Evolutionary conservation across 2,888 invertebrate genomes (phyloP).

Genomic region (Synanthedon vespiformis): DNA sequence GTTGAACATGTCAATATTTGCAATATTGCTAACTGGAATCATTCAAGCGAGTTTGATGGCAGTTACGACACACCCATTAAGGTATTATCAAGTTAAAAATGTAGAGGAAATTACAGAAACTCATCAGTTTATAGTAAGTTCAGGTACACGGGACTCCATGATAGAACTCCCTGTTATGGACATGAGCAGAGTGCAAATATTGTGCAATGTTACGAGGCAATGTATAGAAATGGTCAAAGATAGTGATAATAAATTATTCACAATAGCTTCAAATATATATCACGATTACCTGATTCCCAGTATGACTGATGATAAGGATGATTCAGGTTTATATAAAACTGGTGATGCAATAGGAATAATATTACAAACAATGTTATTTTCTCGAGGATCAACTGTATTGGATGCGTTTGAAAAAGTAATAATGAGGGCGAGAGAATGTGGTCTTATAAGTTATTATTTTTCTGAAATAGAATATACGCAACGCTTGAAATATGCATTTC

Average conservation of each 20-base stretch:
- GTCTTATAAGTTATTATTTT: slow-evolving; percentile 13
- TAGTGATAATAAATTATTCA: slow-evolving; percentile 11
- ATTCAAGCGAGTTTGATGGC: slow-evolving; percentile 21
- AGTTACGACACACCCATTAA: slow-evolving; percentile 17
- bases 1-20: slow-evolving; percentile 14
- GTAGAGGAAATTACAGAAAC: slow-evolving; percentile 8
- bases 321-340: slow-evolving; percentile 12
- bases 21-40: slow-evolving; percentile 20
- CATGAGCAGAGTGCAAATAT: neutral
- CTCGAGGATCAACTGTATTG: slow-evolving; percentile 21
- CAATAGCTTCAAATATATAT: slow-evolving; percentile 11
- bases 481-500: slow-evolving; percentile 13
- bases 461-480: slow-evolving; percentile 8
- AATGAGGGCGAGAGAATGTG: slow-evolving; percentile 7
- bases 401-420: slow-evolving; percentile 8
- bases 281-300: slow-evolving; percentile 13
- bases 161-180: neutral
- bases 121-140: slow-evolving; percentile 8
- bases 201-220: slow-evolving; percentile 13
- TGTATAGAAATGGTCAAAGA: slow-evolving; percentile 16
- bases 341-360: slow-evolving; percentile 9
- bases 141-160: slow-evolving; percentile 1
- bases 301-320: slow-evolving; percentile 13
- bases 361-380: slow-evolving; percentile 18
- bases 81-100: slow-evolving; percentile 13